Evolutionary conservation across 1,140 invertebrate species (phyloP).

Genomic region (Campodea augens): DNA sequence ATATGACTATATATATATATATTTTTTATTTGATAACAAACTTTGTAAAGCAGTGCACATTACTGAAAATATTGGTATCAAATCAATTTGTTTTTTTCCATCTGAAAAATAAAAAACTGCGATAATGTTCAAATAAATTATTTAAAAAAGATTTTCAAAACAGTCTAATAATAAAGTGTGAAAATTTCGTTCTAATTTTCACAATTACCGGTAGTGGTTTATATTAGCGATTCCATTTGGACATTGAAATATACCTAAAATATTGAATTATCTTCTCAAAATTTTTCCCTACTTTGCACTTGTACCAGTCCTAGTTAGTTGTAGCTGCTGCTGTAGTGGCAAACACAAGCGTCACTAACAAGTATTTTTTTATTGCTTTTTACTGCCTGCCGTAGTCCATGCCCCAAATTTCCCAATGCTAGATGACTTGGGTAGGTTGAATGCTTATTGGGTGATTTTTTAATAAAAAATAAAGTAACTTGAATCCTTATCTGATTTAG

Average conservation of each 20-base stretch:
- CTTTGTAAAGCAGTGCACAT: no score
- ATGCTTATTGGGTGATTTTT: constrained; percentile 11
- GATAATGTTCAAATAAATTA: neutral
- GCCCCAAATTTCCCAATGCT: constrained; percentile 45
- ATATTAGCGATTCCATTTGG: no score
- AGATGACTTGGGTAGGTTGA: constrained; percentile 43
- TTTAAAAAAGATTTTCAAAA: neutral
- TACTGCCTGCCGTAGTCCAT: constrained; percentile 32
- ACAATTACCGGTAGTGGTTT: no score
- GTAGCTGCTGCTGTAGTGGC: no score
- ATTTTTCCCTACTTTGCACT: no score
- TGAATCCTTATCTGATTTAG: neutral
- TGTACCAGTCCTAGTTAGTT: no score
- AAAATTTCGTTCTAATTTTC: neutral
- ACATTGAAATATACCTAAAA: no score
- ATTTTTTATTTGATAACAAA: no score
- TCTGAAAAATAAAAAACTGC: neutral
- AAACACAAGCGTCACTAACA: neutral
- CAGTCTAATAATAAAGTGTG: neutral
- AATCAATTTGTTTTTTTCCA: constrained; percentile 6
- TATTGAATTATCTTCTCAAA: no score
- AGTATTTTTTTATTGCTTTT: neutral
- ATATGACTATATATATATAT: no score
- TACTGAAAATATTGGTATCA: no score
- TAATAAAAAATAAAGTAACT: no score